phyloP scores from a whole-genome alignment of 2,888 invertebrate species.

The Metopia argyrocephala region DNA sequence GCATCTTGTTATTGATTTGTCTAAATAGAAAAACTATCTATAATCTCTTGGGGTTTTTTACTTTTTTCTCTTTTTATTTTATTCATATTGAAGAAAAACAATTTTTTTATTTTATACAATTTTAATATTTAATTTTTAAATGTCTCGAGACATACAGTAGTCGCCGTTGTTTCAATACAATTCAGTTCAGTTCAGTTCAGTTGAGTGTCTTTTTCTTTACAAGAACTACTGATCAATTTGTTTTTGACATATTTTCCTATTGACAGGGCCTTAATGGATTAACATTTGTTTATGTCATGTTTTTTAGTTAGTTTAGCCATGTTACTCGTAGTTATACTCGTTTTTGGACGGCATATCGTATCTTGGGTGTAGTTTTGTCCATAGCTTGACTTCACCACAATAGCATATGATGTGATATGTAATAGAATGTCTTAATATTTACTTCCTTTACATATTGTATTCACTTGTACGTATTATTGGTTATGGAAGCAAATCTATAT shows the following conservation, averaged over 20 bases:
- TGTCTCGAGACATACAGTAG: conserved; percentile 30
- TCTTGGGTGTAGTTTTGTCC: neutral
- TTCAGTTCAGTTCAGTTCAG: neutral
- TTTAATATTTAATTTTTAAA: conserved; percentile 1
- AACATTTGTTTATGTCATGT: conserved; percentile 76
- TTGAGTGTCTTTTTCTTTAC: conserved; percentile 14
- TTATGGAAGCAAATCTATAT: conserved; percentile 15
- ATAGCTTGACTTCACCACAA: neutral
- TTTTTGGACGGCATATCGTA: neutral
- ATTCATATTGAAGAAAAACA: conserved; percentile 12
- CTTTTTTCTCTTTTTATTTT: neutral
- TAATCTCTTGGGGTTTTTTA: conserved; percentile 22
- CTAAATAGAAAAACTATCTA: conserved; percentile 27
- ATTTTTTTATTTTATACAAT: conserved; percentile 35
- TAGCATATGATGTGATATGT: conserved; percentile 23
- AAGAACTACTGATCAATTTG: conserved; percentile 64
- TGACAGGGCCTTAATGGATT: conserved; percentile 77
- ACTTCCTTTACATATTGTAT: conserved; percentile 38
- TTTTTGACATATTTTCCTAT: conserved; percentile 76
- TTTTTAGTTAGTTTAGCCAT: conserved; percentile 57
- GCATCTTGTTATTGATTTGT: conserved; percentile 7
- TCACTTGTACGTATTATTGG: neutral
- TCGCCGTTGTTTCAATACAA: neutral
- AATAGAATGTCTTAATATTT: conserved; percentile 65
- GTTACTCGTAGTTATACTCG: conserved; percentile 24